Conservation (phyloP, 2,113 vertebrate genomes). For the Gnathochromis pfefferi region DNA sequence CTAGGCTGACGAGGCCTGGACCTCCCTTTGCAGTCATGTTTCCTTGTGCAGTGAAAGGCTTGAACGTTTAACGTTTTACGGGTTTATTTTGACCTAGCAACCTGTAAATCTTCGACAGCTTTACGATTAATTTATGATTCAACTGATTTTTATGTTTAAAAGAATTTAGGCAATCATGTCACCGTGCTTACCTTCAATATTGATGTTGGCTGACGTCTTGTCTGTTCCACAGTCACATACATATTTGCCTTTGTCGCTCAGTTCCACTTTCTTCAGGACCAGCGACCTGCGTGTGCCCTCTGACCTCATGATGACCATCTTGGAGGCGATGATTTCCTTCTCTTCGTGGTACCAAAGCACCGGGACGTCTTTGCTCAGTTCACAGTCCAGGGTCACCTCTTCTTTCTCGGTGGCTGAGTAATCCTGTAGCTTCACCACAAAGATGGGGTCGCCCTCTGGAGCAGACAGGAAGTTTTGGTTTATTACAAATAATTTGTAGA, state of each 20-base stretch:
- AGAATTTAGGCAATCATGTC: background rate
- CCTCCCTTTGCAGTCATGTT: background rate
- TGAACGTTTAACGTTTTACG: background rate
- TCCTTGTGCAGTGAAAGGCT: background rate
- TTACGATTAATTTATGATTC: background rate
- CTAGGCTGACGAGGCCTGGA: background rate
- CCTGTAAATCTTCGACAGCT: background rate
- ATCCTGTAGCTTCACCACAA: constrained; percentile 88
- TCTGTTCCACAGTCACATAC: constrained; percentile 90
- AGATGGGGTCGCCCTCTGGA: constrained; percentile 89
- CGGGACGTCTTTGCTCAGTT: constrained; percentile 94
- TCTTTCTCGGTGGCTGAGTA: constrained; percentile 91
- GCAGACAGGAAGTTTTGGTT: background rate
- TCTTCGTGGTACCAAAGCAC: constrained; percentile 90
- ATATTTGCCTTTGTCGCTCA: constrained; percentile 82
- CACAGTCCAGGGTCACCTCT: constrained; percentile 84
- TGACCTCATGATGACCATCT: constrained; percentile 75
- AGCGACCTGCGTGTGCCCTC: constrained; percentile 83
- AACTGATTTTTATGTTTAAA: background rate
- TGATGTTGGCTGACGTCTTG: constrained; percentile 79
- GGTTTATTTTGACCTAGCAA: background rate
- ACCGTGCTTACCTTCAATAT: constrained; percentile 76
- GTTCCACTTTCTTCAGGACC: constrained; percentile 82
- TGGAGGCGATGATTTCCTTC: constrained; percentile 84
- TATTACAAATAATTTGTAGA: background rate